These are phyloP conservation scores for Isoperla grammatica DNA, from an alignment of 2,888 invertebrate genomes.

Conservation along the genomic window DNA sequence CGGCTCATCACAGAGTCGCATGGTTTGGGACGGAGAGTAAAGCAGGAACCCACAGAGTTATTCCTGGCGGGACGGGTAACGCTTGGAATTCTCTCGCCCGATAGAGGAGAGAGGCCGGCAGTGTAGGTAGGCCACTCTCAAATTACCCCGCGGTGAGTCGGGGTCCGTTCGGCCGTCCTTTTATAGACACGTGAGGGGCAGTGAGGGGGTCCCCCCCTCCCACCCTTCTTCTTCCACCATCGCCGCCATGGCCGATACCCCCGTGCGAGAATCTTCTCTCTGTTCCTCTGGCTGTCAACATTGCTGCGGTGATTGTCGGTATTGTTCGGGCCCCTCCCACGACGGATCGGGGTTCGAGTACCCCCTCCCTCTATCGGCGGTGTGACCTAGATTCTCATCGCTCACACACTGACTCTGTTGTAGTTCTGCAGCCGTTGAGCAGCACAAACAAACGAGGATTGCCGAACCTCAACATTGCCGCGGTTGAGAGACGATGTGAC, in stretches of 20 bases:
- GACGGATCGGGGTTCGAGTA: no score
- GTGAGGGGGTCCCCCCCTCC: not conserved
- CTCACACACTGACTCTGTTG: no score
- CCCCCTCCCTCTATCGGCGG: no score
- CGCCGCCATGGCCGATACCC: not conserved
- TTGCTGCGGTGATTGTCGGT: no score
- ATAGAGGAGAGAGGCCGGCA: no score
- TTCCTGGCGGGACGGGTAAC: conserved; percentile 16
- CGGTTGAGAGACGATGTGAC: no score
- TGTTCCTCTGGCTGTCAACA: not conserved
- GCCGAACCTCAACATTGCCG: no score
- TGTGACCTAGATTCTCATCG: no score
- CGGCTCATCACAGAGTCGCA: no score
- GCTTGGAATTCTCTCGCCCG: conserved; percentile 20
- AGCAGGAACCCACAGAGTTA: conserved; percentile 18
- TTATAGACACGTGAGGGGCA: conserved; percentile 29
- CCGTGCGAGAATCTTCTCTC: not conserved
- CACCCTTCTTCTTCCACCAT: not conserved
- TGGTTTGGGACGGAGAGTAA: not conserved
- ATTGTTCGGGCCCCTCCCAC: no score
- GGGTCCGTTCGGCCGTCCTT: conserved; percentile 25
- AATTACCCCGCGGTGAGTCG: conserved; percentile 20
- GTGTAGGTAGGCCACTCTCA: conserved; percentile 24
- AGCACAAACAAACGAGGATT: no score
- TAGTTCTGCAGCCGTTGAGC: no score